A percentile compares a stretch with the other conserved stretches of the same genome.
phyloP scores from a whole-genome alignment of 2,888 invertebrate genomes.

The Iselma pallidipennis region DNA sequence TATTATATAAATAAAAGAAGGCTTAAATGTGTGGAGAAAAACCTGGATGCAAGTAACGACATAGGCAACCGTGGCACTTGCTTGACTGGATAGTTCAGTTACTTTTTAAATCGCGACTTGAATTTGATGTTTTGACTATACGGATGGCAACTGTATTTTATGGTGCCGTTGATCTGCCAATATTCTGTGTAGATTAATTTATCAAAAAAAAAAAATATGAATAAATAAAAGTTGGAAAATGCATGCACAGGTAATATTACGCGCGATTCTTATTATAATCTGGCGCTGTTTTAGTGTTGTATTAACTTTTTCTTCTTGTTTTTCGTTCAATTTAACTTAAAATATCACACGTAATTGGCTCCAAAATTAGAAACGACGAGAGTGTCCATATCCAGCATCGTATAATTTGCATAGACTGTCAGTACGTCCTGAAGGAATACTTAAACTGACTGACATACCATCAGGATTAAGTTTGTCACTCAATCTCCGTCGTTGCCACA shows the following conservation, averaged over 20 bases:
- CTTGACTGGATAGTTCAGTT: neutral
- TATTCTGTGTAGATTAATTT: neutral
- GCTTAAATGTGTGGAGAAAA: neutral
- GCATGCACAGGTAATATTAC: slow-evolving; percentile 35
- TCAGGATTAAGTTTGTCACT: slow-evolving; percentile 62
- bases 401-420: slow-evolving; percentile 86
- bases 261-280: slow-evolving; percentile 31
- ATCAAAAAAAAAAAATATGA: neutral
- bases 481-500: slow-evolving; percentile 77
- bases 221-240: slow-evolving; percentile 1
- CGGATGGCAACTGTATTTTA: slow-evolving; percentile 2
- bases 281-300: slow-evolving; percentile 18
- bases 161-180: slow-evolving; percentile 3
- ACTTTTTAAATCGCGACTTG: neutral
- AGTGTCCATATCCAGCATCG: slow-evolving; percentile 82
- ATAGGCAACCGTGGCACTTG: neutral
- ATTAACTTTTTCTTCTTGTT: too few relatives aligned
- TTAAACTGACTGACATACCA: slow-evolving; percentile 63
- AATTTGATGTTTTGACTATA: neutral
- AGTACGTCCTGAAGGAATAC: slow-evolving; percentile 70
- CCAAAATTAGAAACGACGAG: slow-evolving; percentile 56
- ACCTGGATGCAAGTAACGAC: neutral
- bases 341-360: slow-evolving; percentile 30
- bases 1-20: neutral
- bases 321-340: neutral